Evolutionary conservation across 2,888 invertebrate species (phyloP).

Genomic region (Pollenia labialis): DNA sequence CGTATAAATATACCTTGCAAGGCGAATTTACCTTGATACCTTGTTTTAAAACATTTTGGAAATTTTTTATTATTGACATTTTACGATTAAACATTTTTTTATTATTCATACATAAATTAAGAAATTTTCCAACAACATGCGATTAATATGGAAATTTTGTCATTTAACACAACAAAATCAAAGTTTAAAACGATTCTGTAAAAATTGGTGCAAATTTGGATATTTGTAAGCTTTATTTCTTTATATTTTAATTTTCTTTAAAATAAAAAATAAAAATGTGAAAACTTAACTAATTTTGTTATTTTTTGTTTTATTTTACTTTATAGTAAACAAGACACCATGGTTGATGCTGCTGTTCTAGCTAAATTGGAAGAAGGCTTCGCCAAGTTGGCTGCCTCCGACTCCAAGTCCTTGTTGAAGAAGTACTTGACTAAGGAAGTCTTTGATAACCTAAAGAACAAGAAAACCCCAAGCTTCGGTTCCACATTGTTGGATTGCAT

Average conservation of each 20-base stretch:
- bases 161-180: conserved; percentile 55
- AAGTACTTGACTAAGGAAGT: conserved; percentile 96
- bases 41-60: no score
- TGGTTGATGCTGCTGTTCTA: conserved; percentile 96
- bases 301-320: conserved; percentile 72
- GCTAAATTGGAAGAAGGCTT: conserved; percentile 96
- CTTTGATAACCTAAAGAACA: conserved; percentile 95
- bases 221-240: conserved; percentile 39
- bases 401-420: conserved; percentile 98
- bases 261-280: no score
- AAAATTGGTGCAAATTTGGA: conserved; percentile 39
- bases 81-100: no score
- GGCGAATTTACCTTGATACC: no score
- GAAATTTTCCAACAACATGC: conserved; percentile 28
- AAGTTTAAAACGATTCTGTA: conserved; percentile 25
- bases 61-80: no score
- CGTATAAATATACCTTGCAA: no score
- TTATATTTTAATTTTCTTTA: neutral
- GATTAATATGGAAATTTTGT: conserved; percentile 56
- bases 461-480: conserved; percentile 95
- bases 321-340: conserved; percentile 89
- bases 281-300: neutral
- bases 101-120: no score
- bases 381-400: conserved; percentile 93
- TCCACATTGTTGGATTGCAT: conserved; percentile 97